Base-by-base conservation (phyloP, 1,140 invertebrate genomes). In the Drosophila oshimai region DNA sequence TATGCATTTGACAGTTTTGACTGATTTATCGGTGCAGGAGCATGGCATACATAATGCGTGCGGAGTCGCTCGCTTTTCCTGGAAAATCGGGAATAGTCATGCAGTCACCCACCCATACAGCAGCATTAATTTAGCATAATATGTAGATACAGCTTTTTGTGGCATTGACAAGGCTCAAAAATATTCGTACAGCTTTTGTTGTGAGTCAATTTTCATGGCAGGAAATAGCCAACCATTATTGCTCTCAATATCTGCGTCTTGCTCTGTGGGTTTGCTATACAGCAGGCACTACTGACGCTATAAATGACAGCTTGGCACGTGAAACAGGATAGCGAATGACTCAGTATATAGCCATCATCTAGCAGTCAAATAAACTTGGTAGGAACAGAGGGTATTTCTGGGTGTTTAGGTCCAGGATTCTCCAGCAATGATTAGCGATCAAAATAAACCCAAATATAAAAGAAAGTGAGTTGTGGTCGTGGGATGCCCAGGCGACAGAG, bases 1-100 rank as follows among this genome's bases (percentile, higher is more conserved):
- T 87, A 87, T 86, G 81, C 76, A 87, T 86, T 86, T 86, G 80
- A 86, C 80, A 86, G 76, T 86, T 86, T 87, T 87, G 83, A 86
- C 80, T 86, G 80, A 86, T 86, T 86, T 86, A 86, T 86, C 81
- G 80, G 76, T 87, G 83, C 76, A 76, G 65, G 60, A 87, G 80
- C 80, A 87, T 86, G 81, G 81, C 72, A 87, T 86, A 86, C 81
- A 73, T 84, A 84, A 84, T 87, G 80, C 80, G 80, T 86, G 58
- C 10, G 61, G 54, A 74, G 79, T 53, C 46, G 33, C 49, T 45
- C 47, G 71, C 67, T 81, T 79, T 87, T 87, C 80, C 80, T 64
- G 75, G 81, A 75, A 80, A 86, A 68, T 75, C 75, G 58, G 71
- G 57, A 83, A 71, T 86, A 86, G 79, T 84, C 79, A 84, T 83